Conservation (phyloP, 2,797 vertebrate genomes). For the Tauraco hartlaubi region DNA sequence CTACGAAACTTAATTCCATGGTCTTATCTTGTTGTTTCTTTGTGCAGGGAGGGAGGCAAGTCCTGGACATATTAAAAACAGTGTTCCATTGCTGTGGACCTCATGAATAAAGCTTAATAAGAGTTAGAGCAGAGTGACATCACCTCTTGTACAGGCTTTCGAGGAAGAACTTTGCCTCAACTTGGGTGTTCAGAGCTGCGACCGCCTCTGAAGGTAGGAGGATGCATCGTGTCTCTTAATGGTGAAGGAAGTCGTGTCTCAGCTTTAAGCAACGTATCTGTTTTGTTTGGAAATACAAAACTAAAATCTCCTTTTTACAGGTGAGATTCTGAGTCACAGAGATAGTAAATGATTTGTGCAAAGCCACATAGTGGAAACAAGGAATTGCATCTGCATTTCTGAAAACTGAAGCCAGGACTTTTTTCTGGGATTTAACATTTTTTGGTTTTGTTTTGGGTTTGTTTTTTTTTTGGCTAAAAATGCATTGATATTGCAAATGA, state of each 20-base stretch:
- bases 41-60: background rate
- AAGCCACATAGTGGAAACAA: background rate
- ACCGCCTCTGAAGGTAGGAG: background rate
- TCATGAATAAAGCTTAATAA: background rate
- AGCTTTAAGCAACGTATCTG: accelerated
- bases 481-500: background rate
- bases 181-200: background rate
- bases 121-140: background rate
- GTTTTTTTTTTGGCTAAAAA: background rate
- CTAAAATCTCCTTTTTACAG: background rate
- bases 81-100: background rate
- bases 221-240: background rate
- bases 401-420: background rate
- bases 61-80: background rate
- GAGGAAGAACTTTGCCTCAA: accelerated
- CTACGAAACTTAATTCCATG: background rate
- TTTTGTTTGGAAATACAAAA: background rate
- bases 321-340: background rate
- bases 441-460: background rate
- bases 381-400: background rate
- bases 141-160: background rate
- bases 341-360: background rate
- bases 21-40: background rate
- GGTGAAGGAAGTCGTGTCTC: background rate
- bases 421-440: background rate